A percentile compares a stretch with the other conserved stretches of the same genome.
These are phyloP conservation scores for Patiria miniata DNA, from an alignment of 35 echinoderm and acorn worm species.

Conservation along the genomic window DNA sequence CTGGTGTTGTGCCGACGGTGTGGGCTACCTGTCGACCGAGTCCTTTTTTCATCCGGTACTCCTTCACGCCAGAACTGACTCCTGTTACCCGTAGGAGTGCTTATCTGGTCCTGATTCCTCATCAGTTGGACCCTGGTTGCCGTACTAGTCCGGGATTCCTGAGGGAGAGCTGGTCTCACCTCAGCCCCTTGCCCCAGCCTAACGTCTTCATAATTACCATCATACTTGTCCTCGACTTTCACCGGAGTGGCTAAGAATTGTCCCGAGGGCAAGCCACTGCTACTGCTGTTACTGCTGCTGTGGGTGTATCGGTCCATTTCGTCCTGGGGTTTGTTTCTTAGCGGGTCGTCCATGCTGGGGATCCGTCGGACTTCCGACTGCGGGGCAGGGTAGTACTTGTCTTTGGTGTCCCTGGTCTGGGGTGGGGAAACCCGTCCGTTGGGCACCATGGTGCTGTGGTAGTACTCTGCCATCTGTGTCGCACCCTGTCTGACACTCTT, in stretches of 20 bases:
- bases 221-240: constrained; percentile 72
- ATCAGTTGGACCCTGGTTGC: constrained; percentile 29
- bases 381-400: constrained; percentile 35
- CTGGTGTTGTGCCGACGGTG: constrained; percentile 89
- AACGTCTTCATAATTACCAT: constrained; percentile 26
- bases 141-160: constrained; percentile 42
- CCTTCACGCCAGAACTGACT: constrained; percentile 70
- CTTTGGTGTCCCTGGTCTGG: background rate
- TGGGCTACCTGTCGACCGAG: constrained; percentile 29
- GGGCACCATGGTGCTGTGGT: constrained; percentile 60
- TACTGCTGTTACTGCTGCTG: constrained; percentile 5
- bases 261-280: constrained; percentile 60
- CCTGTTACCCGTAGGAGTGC: background rate
- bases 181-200: constrained; percentile 46
- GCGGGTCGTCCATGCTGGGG: constrained; percentile 8
- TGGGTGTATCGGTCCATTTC: constrained; percentile 19
- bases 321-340: constrained; percentile 19
- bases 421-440: constrained; percentile 45
- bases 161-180: constrained; percentile 31
- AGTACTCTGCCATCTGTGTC: constrained; percentile 66
- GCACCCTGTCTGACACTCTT: constrained; percentile 60
- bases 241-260: constrained; percentile 80
- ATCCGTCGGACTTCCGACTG: background rate
- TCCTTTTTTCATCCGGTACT: constrained; percentile 56
- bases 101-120: constrained; percentile 45